phyloP scores from a whole-genome alignment of 2,888 invertebrate genomes.

The Prosopocoilus inquinatus region DNA sequence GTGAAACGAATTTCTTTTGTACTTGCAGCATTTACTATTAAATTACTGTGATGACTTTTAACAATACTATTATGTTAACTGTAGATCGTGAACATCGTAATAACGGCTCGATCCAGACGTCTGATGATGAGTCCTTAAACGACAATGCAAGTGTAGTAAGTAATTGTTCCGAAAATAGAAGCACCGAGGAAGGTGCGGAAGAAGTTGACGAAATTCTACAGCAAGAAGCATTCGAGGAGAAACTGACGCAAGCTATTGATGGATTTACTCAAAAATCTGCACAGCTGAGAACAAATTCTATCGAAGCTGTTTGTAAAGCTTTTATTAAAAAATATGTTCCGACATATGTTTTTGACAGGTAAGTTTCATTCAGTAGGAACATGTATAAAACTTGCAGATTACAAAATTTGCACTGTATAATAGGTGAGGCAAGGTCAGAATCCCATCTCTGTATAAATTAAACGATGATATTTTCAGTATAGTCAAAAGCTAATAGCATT shows the following conservation, averaged over 20 bases:
- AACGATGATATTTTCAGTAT: no score
- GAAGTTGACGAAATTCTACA: conserved; percentile 60
- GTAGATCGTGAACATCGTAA: conserved; percentile 32
- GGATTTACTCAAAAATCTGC: conserved; percentile 85
- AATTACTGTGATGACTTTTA: no score
- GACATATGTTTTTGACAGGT: conserved; percentile 73
- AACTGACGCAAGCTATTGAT: conserved; percentile 83
- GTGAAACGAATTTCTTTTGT: no score
- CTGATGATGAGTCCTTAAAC: conserved; percentile 67
- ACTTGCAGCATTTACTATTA: no score
- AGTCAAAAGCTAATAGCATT: no score
- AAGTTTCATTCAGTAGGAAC: conserved; percentile 19
- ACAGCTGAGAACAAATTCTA: conserved; percentile 72
- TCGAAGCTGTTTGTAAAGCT: conserved; percentile 70
- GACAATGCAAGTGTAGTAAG: conserved; percentile 84
- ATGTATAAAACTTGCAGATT: neutral
- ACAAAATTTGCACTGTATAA: no score
- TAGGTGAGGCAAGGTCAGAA: neutral
- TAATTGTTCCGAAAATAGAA: conserved; percentile 72
- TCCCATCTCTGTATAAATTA: conserved; percentile 5
- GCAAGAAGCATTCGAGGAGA: conserved; percentile 82
- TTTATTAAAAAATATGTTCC: conserved; percentile 77
- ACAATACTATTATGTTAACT: neutral
- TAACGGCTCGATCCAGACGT: conserved; percentile 44
- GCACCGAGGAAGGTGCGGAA: conserved; percentile 50